Base-by-base conservation (phyloP, 2,888 invertebrate genomes). In the Noctua fimbriata region DNA sequence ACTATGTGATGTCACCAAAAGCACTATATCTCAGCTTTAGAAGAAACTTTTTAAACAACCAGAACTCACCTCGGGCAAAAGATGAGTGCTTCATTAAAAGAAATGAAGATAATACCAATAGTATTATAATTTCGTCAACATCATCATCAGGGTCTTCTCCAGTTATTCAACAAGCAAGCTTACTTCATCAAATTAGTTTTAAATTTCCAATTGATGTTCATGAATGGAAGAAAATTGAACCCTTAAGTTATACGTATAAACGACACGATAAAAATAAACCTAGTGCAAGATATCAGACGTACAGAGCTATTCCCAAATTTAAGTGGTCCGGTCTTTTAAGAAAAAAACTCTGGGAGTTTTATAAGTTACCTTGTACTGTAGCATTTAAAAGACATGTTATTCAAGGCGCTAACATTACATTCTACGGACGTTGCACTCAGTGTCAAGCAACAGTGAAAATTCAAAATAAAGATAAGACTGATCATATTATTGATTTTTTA, bases 241-340 rank as follows among this genome's bases (percentile, higher is more conserved):
- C 79, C 76, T 76, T 80, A 80, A 76, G 76, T 76, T 76, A 80
- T 76, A 80, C 79, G 76, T 79, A 79, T 79, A 79, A 79, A 79
- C 76, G 79, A 79, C 76, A 79, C 76, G 79, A 80, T 80, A 80
- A 80, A 80, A 80, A 80, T 76, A 80, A 80, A 80, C 79, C 76
- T 76, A 76, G 76, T 76, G 72, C 76, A 80, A 76, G 76, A 80
- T 79, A 79, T 75, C 79, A 79, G 79, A 79, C 79, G 79, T 79
- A 79, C 79, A 79, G 79, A 75, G 79, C 79, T 79, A 75, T 79
- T 79, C 79, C 79, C 75, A 79, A 79, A 79, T 79, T 75, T 79
- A 79, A 79, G 79, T 75, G 79, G 79, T 79, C 79, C 79, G 75
- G 79, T 79, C 79, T 79, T 79, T 79, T 79, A 79, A 79, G 79